Conservation (phyloP, 2,113 vertebrate species). For the Baryphthengus martii region DNA sequence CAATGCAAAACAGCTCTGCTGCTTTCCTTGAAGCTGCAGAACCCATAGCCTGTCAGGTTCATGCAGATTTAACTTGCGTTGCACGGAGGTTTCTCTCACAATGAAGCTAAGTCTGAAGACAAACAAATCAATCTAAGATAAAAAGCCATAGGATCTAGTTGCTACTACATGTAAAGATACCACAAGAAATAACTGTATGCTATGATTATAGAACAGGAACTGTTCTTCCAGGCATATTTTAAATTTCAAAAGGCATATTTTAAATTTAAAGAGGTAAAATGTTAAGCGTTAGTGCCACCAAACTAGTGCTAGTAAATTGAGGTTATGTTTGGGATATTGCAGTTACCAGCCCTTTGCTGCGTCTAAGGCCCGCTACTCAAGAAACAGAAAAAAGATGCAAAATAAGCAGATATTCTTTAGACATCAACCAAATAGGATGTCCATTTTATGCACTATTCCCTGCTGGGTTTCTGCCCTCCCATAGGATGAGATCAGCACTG, state of each 20-base stretch:
- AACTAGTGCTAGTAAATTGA: not conserved
- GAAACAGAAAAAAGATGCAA: not conserved
- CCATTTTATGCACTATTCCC: not conserved
- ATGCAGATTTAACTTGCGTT: not conserved
- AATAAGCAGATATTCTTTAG: not conserved
- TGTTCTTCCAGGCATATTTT: not conserved
- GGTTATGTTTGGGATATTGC: not conserved
- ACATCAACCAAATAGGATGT: not conserved
- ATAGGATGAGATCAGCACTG: not conserved
- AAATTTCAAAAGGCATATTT: not conserved
- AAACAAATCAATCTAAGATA: not conserved
- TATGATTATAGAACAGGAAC: not conserved
- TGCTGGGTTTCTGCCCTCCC: not conserved
- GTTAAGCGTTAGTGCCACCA: not conserved
- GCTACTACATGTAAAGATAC: not conserved
- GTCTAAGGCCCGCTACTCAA: not conserved
- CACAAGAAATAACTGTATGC: not conserved
- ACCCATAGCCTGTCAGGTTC: not conserved
- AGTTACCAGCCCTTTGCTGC: not conserved
- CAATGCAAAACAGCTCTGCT: not conserved
- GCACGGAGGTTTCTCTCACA: not conserved
- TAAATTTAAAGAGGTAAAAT: not conserved
- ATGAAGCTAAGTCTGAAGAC: not conserved
- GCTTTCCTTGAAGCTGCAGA: not conserved
- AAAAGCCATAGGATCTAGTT: not conserved